These are phyloP conservation scores for Tridacna gigas DNA, from an alignment of 2,888 invertebrate genomes.

Conservation along the genomic window DNA sequence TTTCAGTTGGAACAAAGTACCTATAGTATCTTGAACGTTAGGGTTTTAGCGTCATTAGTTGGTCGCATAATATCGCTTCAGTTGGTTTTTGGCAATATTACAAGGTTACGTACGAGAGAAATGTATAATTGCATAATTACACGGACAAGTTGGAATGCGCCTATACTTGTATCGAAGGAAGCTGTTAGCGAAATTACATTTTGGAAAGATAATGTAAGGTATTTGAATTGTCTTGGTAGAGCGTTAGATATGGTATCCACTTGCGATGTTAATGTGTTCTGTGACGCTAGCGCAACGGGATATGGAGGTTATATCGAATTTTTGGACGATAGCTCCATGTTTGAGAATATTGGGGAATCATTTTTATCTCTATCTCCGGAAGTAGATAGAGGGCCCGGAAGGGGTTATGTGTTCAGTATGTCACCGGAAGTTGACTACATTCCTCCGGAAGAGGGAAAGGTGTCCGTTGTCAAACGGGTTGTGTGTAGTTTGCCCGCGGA, in stretches of 20 bases:
- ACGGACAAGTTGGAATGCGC: conserved; percentile 30
- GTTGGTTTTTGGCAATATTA: conserved; percentile 19
- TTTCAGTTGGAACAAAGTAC: neutral
- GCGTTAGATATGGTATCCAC: neutral
- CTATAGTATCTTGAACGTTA: neutral
- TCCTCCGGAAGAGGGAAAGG: no score
- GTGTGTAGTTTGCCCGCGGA: no score
- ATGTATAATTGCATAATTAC: conserved; percentile 7
- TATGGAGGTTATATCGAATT: neutral
- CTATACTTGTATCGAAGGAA: neutral
- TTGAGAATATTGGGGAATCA: no score
- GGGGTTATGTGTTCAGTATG: no score
- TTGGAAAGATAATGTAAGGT: conserved; percentile 18
- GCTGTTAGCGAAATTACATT: conserved; percentile 13
- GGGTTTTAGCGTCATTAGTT: conserved; percentile 9
- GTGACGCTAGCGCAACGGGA: neutral
- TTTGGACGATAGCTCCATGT: neutral
- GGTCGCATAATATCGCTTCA: conserved; percentile 38
- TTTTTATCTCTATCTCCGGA: no score
- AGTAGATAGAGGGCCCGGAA: no score
- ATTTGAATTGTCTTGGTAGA: conserved; percentile 13
- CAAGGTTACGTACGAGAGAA: conserved; percentile 7
- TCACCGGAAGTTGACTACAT: no score
- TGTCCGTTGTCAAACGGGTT: no score
- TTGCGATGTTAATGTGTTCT: no score